These are phyloP conservation scores for Acanthurus tractus DNA, from an alignment of 2,797 vertebrate genomes.

Conservation along the genomic window DNA sequence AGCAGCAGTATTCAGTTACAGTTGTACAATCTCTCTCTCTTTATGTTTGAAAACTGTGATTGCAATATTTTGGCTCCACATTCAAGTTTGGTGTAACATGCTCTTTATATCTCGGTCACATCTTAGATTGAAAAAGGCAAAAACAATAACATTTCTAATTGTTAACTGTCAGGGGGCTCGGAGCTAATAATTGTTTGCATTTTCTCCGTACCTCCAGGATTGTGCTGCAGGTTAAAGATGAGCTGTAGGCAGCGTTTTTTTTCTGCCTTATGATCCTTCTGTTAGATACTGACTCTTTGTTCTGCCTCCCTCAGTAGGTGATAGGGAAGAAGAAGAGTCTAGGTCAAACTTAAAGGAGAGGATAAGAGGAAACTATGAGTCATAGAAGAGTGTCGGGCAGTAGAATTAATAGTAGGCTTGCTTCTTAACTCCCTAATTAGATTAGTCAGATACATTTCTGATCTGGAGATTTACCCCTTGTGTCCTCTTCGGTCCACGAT, in stretches of 20 bases:
- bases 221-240: constrained; percentile 37
- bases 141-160: background rate
- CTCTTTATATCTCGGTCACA: background rate
- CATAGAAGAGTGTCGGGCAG: constrained; percentile 8
- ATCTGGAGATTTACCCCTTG: background rate
- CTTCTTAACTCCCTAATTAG: constrained; percentile 9
- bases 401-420: constrained; percentile 5
- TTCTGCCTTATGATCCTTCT: constrained; percentile 27
- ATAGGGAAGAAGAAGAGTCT: constrained; percentile 24
- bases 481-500: background rate
- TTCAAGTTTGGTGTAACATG: too few relatives aligned
- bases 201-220: constrained; percentile 25
- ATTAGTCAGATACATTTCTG: background rate
- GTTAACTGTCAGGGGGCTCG: background rate
- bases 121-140: background rate
- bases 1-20: constrained; percentile 5
- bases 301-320: constrained; percentile 24
- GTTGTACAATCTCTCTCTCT: background rate
- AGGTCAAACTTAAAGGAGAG: constrained; percentile 42
- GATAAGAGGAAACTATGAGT: constrained; percentile 14
- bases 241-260: constrained; percentile 33
- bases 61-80: constrained; percentile 6
- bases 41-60: background rate
- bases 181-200: background rate
- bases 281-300: constrained; percentile 40